Percentiles rank a stretch among this genome's conserved stretches.
Conservation (phyloP, 1,140 invertebrate genomes). For the Macrotrachela quadricornifera region DNA sequence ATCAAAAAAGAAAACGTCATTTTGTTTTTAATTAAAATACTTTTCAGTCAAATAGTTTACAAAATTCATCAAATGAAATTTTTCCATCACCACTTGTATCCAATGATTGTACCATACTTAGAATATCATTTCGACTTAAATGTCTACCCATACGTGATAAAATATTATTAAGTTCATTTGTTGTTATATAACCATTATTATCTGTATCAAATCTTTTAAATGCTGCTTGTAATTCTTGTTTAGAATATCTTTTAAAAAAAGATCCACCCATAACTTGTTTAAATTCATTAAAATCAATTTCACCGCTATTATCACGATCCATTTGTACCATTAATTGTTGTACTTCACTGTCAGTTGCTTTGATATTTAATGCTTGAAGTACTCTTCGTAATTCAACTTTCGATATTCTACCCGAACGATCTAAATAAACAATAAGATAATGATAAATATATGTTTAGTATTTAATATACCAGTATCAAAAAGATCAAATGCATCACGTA, state of each 20-base stretch:
- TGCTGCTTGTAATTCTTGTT: not conserved
- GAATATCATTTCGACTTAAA: not conserved
- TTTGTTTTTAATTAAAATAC: no score
- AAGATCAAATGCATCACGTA: slow-evolving; percentile 1
- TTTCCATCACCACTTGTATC: not conserved
- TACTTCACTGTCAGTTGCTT: not conserved
- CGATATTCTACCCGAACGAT: not conserved
- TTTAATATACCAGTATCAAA: not conserved
- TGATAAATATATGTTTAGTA: no score
- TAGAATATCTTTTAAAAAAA: not conserved
- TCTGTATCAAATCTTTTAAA: slow-evolving; percentile 7
- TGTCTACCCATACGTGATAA: not conserved
- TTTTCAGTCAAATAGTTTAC: no score
- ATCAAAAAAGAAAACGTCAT: no score
- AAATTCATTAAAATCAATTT: slow-evolving; percentile 6
- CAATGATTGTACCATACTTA: not conserved
- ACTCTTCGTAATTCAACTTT: not conserved
- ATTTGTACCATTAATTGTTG: not conserved
- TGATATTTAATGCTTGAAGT: not conserved
- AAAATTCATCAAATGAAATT: slow-evolving; percentile 5
- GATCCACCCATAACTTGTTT: not conserved
- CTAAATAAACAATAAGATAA: no score
- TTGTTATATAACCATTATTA: slow-evolving; percentile 2
- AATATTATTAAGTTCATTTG: not conserved
- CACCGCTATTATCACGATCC: not conserved